Base-by-base conservation (phyloP, 2,888 invertebrate species). In the Tanypteryx hageni region DNA sequence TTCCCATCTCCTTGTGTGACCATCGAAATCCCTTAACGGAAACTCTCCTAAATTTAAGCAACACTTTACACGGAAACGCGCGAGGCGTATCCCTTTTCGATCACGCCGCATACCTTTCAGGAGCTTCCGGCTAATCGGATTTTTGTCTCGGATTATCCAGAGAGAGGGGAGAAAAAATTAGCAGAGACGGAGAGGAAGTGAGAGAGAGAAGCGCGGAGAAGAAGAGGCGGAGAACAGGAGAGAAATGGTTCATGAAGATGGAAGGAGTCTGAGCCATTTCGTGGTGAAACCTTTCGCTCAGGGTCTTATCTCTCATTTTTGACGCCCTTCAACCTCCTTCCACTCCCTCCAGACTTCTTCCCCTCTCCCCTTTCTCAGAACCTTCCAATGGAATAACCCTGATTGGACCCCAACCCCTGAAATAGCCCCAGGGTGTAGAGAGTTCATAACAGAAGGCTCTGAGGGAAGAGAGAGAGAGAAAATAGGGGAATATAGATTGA, bases 371-470 rank as follows among this genome's bases (percentile, higher is more conserved):
- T 0, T 31, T 31, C 27, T 8, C 57, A 86, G 59, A 58, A 61
- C 89, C 89, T 89, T 89, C 44, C 64, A 89, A 89, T 31, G 59
- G 64, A 89, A 64, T 89, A 89, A 58, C 44, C 89, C 89, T 64
- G 89, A 89, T 89, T 89, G 89, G 89, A 64, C 22, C 86, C n/a
- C 86, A 58, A 64, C 27, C 89, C 61, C 89, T 44, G 61, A 89
- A 89, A 27, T 44, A 64, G 89, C 89, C 61, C 64, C 44, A 27
- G 89, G 89, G 89, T 61, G 59, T 11, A 61, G 31, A 18, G 58
- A 86, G 61, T 86, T 89, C 89, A 89, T 89, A 64, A 89, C 89
- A 89, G 89, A 31, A 64, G 89, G 89, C 89, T 89, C 44, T 64
- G 61, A 31, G 44, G 61, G 22, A 61, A 89, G 61, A 61, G 85